Evolutionary conservation across 2,888 invertebrate genomes (phyloP), one percentile per base, ranked within the genome.

Genomic region (Lottia scabra): DNA sequence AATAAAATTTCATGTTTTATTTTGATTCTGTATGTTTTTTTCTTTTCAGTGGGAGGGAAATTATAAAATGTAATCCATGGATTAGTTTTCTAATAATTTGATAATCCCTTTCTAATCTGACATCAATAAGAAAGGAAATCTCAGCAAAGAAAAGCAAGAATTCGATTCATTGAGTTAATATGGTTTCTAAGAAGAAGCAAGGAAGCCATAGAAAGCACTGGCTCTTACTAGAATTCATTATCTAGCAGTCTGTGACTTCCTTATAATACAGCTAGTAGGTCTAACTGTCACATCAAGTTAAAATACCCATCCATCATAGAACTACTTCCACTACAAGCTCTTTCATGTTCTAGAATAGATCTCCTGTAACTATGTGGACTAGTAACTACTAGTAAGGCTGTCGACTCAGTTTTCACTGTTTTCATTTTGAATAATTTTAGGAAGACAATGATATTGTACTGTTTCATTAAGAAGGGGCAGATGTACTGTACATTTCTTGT

Each of bases 261-360:
- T 72, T 67, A 64, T 45, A 48, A 48, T 64, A 27, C 19, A 65
- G 26, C 65, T 64, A 68, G 67, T 70, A 72, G 72, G 68, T 70
- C 70, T 72, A 65, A 65, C 75, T 75, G 75, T 75, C 75, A 75
- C 26, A 48, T 48, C 70, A 68, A 70, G 72, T 75, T 75, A 72
- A 72, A 75, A 72, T 70, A 65, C 65, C 72, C 75, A 75, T 75
- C 71, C 72, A 72, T 75, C 75, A 66, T n/a, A 56, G 38, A 38
- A 38, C 38, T 38, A 38, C 38, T 38, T 38, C 38, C 10, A 38
- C 38, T 38, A 38, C 38, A 38, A 38, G 38, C 38, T 38, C 38
- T 38, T 38, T 38, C 38, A 38, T 38, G 38, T 38, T 38, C 38
- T 10, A 38, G 38, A 38, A 38, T 38, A 38, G 38, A 38, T 38